Evolutionary conservation across 2,888 invertebrate species (phyloP).

Genomic region (Phoenoteleia sp.): DNA sequence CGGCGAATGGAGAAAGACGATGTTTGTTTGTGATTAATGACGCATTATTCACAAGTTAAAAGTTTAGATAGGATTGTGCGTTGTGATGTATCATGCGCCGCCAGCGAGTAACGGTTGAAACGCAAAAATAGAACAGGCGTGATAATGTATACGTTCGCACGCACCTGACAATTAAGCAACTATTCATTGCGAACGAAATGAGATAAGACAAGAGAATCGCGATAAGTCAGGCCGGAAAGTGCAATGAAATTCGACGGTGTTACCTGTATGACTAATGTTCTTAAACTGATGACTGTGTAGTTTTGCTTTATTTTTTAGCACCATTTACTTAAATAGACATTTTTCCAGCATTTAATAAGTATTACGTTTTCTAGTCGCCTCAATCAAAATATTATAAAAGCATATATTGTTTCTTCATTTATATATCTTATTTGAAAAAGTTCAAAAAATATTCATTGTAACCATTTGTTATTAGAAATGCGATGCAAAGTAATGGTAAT

Average conservation of each 20-base stretch:
- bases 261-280: constrained; percentile 64
- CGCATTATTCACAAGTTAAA: constrained; percentile 51
- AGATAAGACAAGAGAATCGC: constrained; percentile 69
- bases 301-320: not conserved
- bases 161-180: constrained; percentile 71
- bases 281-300: constrained; percentile 11
- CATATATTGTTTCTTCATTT: no score
- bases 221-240: constrained; percentile 64
- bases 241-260: constrained; percentile 73
- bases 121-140: constrained; percentile 65
- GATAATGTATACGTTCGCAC: constrained; percentile 70
- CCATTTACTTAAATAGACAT: not conserved
- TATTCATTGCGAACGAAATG: constrained; percentile 66
- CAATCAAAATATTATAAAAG: no score
- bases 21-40: constrained; percentile 63
- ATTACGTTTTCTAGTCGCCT: no score
- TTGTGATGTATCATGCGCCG: constrained; percentile 58
- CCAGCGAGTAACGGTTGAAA: constrained; percentile 56
- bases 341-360: constrained; percentile 3
- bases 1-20: constrained; percentile 39
- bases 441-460: no score
- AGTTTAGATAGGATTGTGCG: constrained; percentile 57
- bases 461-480: no score
- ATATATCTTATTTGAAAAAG: no score
- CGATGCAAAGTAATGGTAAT: no score